Base-by-base conservation (phyloP, 2,888 invertebrate species). In the Rhogogaster chlorosoma region DNA sequence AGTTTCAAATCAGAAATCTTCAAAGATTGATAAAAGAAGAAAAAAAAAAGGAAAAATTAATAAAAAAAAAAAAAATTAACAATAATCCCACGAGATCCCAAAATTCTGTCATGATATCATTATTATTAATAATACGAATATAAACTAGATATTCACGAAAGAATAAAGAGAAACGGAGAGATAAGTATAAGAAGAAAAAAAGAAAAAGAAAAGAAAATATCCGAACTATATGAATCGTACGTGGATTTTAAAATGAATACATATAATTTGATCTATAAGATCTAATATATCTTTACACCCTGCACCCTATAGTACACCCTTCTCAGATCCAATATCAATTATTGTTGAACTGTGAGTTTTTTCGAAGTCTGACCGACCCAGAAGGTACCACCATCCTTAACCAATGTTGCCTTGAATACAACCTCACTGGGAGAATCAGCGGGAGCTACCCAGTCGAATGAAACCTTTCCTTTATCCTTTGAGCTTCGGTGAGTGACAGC, bases 371-470 rank as follows among this genome's bases (percentile, higher is more conserved):
- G 78, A 10, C 9, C 71, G 10, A 82, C 70, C 84, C 84, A 84
- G 57, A 82, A 84, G 26, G 9, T n/a, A 15, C 10, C 32, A 45
- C 80, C 84, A 4, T 42, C 18, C 38, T 82, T 70, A n/a, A 84
- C 84, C 9, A 84, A 36, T 64, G 84, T 84, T 18, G 49, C 80
- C 26, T 26, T 57, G 70, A 82, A 84, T 22, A 78, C 70, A n/a
- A 82, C 80, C 9, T 4, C 15, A 32, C 29, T 70, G 18, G 32
- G 6, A 15, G 70, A 12, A 70, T 82, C 70, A 9, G 15, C 3
- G 1, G 80, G 80, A 53, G 78, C 53, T 7, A 22, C 10, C 84
- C 84, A 84, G 12, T 7, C 26, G 2, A 67, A 3, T 9, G 36
- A 15, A 15, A 82, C 26, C n/a, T 29, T 49, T 4, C n/a, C 12